These are phyloP conservation scores for Nibea albiflora DNA, from an alignment of 2,113 vertebrate genomes.

Conservation along the genomic window DNA sequence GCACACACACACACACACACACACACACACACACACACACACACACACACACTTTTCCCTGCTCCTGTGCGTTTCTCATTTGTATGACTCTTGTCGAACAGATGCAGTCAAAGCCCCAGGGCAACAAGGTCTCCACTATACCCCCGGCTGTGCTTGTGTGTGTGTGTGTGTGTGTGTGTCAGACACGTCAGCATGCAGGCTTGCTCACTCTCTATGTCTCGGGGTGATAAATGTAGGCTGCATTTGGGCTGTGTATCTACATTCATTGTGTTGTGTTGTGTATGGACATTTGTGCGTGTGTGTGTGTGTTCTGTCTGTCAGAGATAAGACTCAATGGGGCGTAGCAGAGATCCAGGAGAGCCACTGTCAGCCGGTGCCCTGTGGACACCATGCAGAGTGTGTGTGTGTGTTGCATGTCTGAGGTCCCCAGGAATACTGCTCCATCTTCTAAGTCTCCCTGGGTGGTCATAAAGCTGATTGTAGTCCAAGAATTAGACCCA, in stretches of 20 bases:
- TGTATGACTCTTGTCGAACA: conserved; percentile 64
- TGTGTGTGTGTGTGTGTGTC: conserved; percentile 13
- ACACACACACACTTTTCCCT: conserved; percentile 47
- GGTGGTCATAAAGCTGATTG: conserved; percentile 65
- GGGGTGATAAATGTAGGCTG: conserved; percentile 9
- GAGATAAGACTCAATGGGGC: conserved; percentile 75
- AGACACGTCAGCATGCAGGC: neutral
- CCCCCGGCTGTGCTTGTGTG: conserved; percentile 38
- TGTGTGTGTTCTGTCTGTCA: conserved; percentile 66
- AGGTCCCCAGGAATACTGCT: conserved; percentile 24
- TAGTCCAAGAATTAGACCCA: conserved; percentile 65
- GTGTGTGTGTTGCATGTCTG: conserved; percentile 25
- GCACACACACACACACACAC: neutral
- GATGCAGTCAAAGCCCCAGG: conserved; percentile 63
- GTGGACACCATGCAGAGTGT: conserved; percentile 40
- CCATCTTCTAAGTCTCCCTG: conserved; percentile 53
- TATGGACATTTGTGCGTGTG: conserved; percentile 4
- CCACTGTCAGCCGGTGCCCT: conserved; percentile 59
- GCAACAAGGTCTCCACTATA: conserved; percentile 57
- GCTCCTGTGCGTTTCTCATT: conserved; percentile 58
- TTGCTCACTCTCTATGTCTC: conserved; percentile 21
- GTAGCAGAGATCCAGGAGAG: conserved; percentile 67
- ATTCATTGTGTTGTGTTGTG: conserved; percentile 11
- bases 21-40: conserved; percentile 23
- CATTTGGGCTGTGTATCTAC: conserved; percentile 17